Conservation (phyloP, 2,888 invertebrate genomes). For the Ethmia dodecea region DNA sequence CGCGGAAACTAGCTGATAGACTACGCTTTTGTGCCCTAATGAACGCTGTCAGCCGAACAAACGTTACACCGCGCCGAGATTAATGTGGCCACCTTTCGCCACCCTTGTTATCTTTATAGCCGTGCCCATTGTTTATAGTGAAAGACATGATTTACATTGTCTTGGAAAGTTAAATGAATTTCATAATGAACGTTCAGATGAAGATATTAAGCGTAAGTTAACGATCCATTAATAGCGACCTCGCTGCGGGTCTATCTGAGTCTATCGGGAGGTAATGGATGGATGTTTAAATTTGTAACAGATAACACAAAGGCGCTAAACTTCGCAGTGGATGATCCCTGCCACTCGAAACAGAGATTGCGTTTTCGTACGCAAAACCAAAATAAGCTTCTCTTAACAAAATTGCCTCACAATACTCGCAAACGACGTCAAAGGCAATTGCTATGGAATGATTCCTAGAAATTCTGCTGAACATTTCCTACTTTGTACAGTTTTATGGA, state of each 20-base stretch:
- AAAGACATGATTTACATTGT: constrained; percentile 44
- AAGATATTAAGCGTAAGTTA: constrained; percentile 5
- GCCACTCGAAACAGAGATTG: too few species aligned
- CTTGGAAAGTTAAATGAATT: constrained; percentile 23
- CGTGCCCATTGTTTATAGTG: constrained; percentile 49
- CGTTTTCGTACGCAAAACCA: too few species aligned
- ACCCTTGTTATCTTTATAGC: constrained; percentile 53
- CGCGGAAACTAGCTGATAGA: constrained; percentile 63
- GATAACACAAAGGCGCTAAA: too few species aligned
- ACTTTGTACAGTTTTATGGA: too few species aligned
- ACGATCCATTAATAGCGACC: not conserved
- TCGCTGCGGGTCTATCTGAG: too few species aligned
- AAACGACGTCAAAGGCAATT: too few species aligned
- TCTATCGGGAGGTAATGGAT: not conserved
- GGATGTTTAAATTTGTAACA: not conserved
- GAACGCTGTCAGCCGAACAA: constrained; percentile 66
- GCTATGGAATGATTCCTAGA: too few species aligned
- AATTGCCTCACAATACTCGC: too few species aligned
- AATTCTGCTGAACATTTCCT: too few species aligned
- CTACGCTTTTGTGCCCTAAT: constrained; percentile 64
- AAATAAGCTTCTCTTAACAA: too few species aligned
- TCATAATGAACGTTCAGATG: constrained; percentile 6
- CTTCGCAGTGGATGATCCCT: too few species aligned
- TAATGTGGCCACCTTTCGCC: constrained; percentile 57
- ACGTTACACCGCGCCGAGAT: constrained; percentile 47